Conservation (phyloP, 64 coral and sea anemone genomes). For the Porites australiensis region DNA sequence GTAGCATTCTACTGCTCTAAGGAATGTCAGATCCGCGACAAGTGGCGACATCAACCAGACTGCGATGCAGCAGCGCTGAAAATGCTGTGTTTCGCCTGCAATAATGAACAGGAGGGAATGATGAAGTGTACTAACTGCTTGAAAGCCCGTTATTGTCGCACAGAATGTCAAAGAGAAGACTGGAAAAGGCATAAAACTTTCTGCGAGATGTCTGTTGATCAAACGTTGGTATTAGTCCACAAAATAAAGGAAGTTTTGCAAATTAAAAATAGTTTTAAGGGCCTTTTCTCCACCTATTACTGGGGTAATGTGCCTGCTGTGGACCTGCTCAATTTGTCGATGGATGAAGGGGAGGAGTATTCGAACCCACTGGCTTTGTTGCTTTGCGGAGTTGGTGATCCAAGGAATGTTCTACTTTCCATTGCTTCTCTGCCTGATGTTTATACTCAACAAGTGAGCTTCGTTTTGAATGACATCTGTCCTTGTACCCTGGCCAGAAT, state of each 20-base stretch:
- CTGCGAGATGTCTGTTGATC: not conserved
- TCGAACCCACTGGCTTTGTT: too few species aligned
- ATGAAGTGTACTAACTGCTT: constrained; percentile 18
- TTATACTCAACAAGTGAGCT: constrained; percentile 47
- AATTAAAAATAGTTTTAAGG: not conserved
- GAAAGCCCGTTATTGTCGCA: constrained; percentile 30
- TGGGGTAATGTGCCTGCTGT: constrained; percentile 66
- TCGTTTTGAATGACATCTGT: constrained; percentile 58
- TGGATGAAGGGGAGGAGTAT: constrained; percentile 57
- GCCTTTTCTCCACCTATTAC: constrained; percentile 1
- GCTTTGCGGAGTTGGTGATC: too few species aligned
- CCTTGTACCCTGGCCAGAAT: constrained; percentile 34
- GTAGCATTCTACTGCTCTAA: constrained; percentile 43
- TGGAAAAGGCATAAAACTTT: not conserved
- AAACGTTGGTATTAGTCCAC: not conserved
- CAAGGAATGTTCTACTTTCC: constrained; percentile 52
- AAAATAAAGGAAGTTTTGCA: not conserved
- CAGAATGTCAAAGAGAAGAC: constrained; percentile 41
- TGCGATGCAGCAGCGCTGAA: constrained; percentile 38
- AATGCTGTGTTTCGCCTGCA: constrained; percentile 4
- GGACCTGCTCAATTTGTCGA: constrained; percentile 57
- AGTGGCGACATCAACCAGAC: constrained; percentile 54
- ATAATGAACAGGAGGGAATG: constrained; percentile 15
- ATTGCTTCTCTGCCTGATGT: constrained; percentile 52
- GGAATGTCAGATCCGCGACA: constrained; percentile 48